Percentiles rank a stretch among this genome's conserved stretches.
These are phyloP conservation scores for Falcunculus frontatus DNA, from an alignment of 2,113 vertebrate genomes.

Conservation along the genomic window DNA sequence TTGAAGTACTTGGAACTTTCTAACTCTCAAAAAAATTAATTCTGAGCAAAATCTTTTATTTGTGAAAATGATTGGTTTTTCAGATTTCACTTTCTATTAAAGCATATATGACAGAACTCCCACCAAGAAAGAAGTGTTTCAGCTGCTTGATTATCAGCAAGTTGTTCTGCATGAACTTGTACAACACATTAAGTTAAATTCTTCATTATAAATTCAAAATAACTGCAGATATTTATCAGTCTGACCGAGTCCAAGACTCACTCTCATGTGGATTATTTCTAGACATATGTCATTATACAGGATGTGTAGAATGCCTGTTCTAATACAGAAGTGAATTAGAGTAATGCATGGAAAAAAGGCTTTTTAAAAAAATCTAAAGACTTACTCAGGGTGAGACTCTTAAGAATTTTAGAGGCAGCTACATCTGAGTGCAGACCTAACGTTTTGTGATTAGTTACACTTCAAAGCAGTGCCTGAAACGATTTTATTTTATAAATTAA, in stretches of 20 bases:
- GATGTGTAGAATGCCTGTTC: not conserved
- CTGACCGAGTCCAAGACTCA: not conserved
- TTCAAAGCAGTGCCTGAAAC: conserved; percentile 60
- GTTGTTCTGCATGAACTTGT: conserved; percentile 43
- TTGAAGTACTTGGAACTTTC: not conserved
- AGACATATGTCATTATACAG: not conserved
- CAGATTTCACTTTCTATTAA: not conserved
- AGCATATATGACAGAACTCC: not conserved
- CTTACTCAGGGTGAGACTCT: not conserved
- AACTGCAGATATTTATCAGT: conserved; percentile 47
- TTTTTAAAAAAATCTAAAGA: not conserved
- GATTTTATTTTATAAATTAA: conserved; percentile 45
- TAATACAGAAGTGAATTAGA: not conserved
- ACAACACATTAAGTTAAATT: conserved; percentile 10
- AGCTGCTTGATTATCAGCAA: not conserved
- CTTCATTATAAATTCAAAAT: conserved; percentile 51
- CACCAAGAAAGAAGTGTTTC: conserved; percentile 12
- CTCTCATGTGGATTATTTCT: not conserved
- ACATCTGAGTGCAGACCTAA: not conserved
- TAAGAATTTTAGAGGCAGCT: not conserved
- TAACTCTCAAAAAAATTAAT: not conserved
- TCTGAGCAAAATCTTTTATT: not conserved
- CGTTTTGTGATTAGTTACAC: not conserved
- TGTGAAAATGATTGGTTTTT: not conserved
- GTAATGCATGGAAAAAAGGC: not conserved